Conservation (phyloP, 2,113 vertebrate species). For the Thamnophis sirtalis region DNA sequence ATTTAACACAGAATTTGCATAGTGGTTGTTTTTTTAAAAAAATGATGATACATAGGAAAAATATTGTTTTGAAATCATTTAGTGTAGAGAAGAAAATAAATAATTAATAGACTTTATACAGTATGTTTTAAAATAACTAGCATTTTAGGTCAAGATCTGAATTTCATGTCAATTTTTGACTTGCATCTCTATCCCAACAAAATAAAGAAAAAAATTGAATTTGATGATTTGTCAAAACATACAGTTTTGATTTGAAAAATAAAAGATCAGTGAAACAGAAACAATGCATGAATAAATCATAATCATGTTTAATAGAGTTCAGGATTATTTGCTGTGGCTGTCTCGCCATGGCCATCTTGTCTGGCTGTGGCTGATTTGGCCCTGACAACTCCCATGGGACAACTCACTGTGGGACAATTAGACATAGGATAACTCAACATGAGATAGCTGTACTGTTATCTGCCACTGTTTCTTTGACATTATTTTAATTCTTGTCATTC, state of each 20-base stretch:
- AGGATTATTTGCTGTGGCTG: too few species aligned
- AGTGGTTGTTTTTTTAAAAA: neutral
- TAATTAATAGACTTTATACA: neutral
- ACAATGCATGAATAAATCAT: neutral
- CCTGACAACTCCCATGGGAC: too few species aligned
- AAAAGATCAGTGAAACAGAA: conserved; percentile 35
- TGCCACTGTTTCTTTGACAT: too few species aligned
- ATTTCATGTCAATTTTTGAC: neutral
- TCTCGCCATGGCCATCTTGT: too few species aligned
- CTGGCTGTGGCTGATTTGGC: too few species aligned
- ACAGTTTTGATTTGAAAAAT: conserved; percentile 26
- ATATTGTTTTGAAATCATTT: neutral
- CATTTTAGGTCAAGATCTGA: neutral
- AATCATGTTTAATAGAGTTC: neutral
- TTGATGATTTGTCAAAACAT: conserved; percentile 5
- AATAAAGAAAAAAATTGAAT: neutral
- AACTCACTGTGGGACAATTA: too few species aligned
- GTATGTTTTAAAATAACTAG: neutral
- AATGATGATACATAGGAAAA: neutral
- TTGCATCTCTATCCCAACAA: neutral
- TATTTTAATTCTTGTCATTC: too few species aligned
- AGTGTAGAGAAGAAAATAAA: neutral
- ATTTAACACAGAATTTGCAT: neutral
- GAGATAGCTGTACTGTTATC: too few species aligned
- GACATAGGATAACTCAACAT: too few species aligned